phyloP scores from a whole-genome alignment of 2,113 vertebrate species.

The Sigmodon hispidus region DNA sequence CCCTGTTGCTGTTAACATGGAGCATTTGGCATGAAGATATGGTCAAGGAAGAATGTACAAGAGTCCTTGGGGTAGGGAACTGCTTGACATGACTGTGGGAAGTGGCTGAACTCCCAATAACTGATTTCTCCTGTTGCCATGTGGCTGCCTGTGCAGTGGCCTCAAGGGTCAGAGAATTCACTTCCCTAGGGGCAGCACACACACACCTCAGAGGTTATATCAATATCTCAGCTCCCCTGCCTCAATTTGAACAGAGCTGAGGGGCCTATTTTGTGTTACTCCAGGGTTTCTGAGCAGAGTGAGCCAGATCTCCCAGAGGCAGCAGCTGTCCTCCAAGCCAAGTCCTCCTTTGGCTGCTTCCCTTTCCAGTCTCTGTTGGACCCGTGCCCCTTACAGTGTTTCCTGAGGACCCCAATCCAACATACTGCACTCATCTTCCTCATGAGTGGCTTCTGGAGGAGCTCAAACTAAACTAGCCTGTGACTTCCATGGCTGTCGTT shows the following conservation, averaged over 20 bases:
- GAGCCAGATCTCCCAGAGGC: background rate
- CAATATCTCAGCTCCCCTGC: background rate
- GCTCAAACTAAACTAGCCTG: background rate
- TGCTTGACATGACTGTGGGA: background rate
- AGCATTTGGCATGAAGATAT: background rate
- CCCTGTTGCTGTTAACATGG: background rate
- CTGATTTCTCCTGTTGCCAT: background rate
- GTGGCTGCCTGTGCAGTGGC: background rate
- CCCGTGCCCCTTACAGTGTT: background rate
- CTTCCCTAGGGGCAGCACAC: background rate
- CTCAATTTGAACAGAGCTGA: background rate
- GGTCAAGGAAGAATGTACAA: background rate
- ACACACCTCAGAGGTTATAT: rapidly evolving
- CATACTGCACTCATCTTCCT: background rate
- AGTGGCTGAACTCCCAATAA: background rate
- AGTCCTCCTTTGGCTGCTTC: background rate
- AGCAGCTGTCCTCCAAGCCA: background rate
- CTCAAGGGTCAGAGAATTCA: background rate
- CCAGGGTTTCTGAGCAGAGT: background rate
- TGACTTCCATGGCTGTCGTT: background rate
- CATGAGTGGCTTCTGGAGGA: background rate
- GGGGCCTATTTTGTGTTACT: background rate
- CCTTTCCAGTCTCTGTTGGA: background rate
- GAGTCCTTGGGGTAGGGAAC: background rate
- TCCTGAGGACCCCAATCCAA: background rate